Evolutionary conservation across 2,888 invertebrate genomes (phyloP).

Genomic region (Euzetes globulus): DNA sequence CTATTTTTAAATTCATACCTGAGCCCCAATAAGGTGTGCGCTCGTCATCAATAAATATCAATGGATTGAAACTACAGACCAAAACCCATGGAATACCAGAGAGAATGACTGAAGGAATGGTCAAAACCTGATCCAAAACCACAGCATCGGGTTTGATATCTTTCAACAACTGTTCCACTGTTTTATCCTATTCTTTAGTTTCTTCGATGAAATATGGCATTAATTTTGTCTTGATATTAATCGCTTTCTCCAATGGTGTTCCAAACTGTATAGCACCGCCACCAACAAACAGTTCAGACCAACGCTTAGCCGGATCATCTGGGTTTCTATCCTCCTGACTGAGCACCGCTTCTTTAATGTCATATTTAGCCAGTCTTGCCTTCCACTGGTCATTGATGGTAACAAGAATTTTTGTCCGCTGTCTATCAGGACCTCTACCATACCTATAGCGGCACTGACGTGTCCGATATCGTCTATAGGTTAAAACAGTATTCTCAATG

Average conservation of each 20-base stretch:
- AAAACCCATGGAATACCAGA: slow-evolving; percentile 1
- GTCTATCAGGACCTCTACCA: neutral
- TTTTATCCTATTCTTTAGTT: neutral
- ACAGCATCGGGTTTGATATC: neutral
- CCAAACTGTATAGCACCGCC: neutral
- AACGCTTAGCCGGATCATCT: neutral
- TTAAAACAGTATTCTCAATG: neutral
- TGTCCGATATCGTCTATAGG: neutral
- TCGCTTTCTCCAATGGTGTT: neutral
- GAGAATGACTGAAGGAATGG: neutral
- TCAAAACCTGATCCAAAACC: neutral
- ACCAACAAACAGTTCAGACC: neutral
- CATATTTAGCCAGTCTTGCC: neutral
- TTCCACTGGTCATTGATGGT: neutral
- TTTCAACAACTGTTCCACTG: neutral
- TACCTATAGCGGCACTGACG: neutral
- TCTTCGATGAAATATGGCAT: neutral
- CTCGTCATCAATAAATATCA: neutral
- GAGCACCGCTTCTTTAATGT: neutral
- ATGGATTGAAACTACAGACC: neutral
- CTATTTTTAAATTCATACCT: neutral
- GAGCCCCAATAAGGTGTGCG: neutral
- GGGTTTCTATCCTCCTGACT: neutral
- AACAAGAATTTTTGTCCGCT: neutral
- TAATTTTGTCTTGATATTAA: neutral